Percentiles rank a stretch among this genome's conserved stretches.
phyloP scores from a whole-genome alignment of 2,797 vertebrate species.

The Leptodactylus fallax region DNA sequence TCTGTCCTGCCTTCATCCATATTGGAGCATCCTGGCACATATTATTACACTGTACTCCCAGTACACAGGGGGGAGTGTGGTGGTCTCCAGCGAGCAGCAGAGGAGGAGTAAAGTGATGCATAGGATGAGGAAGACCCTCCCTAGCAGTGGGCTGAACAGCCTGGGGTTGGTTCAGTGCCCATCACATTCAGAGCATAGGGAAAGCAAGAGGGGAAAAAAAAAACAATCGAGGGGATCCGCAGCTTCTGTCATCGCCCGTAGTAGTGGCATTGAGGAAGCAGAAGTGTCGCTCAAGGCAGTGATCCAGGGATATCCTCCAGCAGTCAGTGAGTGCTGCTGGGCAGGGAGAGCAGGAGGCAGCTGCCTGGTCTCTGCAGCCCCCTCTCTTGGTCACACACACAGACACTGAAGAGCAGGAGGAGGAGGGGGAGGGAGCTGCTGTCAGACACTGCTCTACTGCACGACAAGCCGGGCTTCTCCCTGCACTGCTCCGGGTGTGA shows the following conservation, averaged over 20 bases:
- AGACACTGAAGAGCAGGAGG: constrained; percentile 47
- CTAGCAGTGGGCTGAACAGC: constrained; percentile 50
- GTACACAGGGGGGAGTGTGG: constrained; percentile 29
- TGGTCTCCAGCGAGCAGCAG: constrained; percentile 48
- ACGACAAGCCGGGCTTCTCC: constrained; percentile 40
- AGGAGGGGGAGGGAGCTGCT: constrained; percentile 50
- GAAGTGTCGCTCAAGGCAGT: background rate
- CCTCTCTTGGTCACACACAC: constrained; percentile 58
- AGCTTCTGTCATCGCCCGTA: background rate
- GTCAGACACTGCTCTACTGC: constrained; percentile 51
- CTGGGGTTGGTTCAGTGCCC: constrained; percentile 24
- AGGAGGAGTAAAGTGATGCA: constrained; percentile 49
- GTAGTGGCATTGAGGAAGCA: background rate
- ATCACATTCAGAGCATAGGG: constrained; percentile 20
- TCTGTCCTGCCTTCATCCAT: background rate
- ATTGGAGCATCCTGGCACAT: background rate
- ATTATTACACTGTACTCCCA: background rate
- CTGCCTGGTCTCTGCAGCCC: constrained; percentile 52
- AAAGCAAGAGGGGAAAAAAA: background rate
- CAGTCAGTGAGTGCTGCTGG: too few relatives aligned
- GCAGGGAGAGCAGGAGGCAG: background rate
- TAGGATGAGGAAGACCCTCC: constrained; percentile 52
- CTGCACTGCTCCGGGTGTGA: constrained; percentile 50
- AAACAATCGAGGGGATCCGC: background rate
- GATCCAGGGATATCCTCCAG: constrained; percentile 40